Evolutionary conservation across 2,113 vertebrate genomes (phyloP).

Genomic region (Syrmaticus mikado): DNA sequence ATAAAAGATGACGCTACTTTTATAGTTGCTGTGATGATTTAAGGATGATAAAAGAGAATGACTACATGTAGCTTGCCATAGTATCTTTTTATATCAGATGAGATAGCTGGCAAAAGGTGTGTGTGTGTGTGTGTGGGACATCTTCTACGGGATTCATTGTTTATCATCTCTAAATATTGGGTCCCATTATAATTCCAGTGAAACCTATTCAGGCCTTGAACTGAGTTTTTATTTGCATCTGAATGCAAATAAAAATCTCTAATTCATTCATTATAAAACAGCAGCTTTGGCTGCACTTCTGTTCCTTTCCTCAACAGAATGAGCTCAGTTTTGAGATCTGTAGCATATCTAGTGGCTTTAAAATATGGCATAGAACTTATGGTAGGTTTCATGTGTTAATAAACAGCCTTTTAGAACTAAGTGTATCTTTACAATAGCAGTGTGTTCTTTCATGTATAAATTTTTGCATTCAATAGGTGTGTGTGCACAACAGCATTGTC

Average conservation of each 20-base stretch:
- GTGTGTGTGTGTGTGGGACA: accelerated
- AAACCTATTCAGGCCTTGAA: neutral
- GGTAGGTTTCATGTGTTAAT: neutral
- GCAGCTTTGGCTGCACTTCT: neutral
- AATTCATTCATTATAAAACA: neutral
- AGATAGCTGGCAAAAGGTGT: neutral
- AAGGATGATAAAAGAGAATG: neutral
- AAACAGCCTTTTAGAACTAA: neutral
- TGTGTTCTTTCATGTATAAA: neutral
- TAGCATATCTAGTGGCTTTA: neutral
- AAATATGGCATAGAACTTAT: neutral
- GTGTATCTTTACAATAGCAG: neutral
- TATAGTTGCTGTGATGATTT: neutral
- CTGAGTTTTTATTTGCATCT: neutral
- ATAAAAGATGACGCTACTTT: neutral
- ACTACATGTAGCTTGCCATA: neutral
- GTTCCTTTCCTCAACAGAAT: neutral
- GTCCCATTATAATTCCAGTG: neutral
- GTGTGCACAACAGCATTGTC: conserved; percentile 84
- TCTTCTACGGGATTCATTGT: neutral
- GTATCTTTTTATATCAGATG: neutral
- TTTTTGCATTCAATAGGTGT: conserved; percentile 81
- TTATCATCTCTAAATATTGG: neutral
- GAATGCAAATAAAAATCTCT: neutral
- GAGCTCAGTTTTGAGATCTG: neutral